These are phyloP conservation scores for Cochlearius cochlearius DNA, from an alignment of 2,113 vertebrate genomes.

Conservation along the genomic window DNA sequence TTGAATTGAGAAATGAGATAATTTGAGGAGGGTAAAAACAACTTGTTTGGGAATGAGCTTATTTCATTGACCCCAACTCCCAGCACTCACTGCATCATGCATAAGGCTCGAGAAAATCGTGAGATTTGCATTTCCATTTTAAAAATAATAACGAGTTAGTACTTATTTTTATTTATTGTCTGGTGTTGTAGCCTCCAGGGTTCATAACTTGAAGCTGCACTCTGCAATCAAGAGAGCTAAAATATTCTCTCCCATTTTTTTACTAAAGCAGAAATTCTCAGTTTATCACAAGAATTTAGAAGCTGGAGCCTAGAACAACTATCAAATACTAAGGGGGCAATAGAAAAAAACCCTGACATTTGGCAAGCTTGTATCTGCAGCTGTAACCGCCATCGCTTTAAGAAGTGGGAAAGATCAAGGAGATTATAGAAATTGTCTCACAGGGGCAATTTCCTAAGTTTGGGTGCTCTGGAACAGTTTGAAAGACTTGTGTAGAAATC, in stretches of 20 bases:
- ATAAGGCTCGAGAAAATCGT: not conserved
- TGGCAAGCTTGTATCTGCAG: not conserved
- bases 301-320: not conserved
- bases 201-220: not conserved
- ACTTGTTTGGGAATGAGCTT: not conserved
- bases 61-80: not conserved
- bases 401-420: constrained; percentile 27
- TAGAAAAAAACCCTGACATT: not conserved
- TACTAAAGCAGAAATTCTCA: not conserved
- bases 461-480: not conserved
- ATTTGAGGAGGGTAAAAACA: not conserved
- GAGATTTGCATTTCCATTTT: not conserved
- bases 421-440: constrained; percentile 1
- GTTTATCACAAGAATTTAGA: not conserved
- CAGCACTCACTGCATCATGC: not conserved
- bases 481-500: not conserved
- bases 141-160: not conserved
- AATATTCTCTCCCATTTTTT: not conserved
- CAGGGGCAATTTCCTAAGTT: not conserved
- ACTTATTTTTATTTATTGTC: not conserved
- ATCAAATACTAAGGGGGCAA: not conserved
- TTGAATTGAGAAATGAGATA: not conserved
- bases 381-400: not conserved
- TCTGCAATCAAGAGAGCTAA: not conserved
- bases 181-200: not conserved